These are phyloP conservation scores for Mylabris sibirica DNA, from an alignment of 2,888 invertebrate species.

Conservation along the genomic window DNA sequence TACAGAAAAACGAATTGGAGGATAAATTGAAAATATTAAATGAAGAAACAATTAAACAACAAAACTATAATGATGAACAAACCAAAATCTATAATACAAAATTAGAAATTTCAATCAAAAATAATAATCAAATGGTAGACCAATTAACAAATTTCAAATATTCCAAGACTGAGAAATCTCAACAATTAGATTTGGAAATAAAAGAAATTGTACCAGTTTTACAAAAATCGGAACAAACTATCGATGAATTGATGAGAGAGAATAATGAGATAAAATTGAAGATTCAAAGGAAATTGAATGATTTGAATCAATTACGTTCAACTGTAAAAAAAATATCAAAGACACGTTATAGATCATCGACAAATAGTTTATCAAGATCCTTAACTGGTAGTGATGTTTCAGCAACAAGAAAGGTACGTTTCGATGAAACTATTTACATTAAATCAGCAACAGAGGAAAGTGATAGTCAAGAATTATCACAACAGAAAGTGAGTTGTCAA, in stretches of 20 bases:
- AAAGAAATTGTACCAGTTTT: neutral
- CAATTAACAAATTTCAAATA: neutral
- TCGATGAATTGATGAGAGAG: neutral
- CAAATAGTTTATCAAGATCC: neutral
- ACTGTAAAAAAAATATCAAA: neutral
- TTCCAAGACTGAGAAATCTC: neutral
- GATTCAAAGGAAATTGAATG: neutral
- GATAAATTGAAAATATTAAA: neutral
- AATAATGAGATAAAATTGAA: neutral
- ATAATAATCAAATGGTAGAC: neutral
- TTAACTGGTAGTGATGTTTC: neutral
- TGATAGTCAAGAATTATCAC: constrained; percentile 1
- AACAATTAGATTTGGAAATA: neutral
- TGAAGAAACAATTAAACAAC: neutral
- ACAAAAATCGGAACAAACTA: neutral
- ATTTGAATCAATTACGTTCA: neutral
- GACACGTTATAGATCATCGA: neutral
- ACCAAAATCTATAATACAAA: neutral
- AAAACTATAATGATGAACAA: neutral
- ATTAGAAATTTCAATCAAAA: neutral
- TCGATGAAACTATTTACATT: neutral
- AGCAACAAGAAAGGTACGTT: neutral
- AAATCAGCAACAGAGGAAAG: neutral
- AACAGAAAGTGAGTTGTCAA: neutral
- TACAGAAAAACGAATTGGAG: neutral